Percentiles rank a stretch among this genome's conserved stretches.
phyloP scores from a whole-genome alignment of 1,140 invertebrate species.

The Musca vetustissima region DNA sequence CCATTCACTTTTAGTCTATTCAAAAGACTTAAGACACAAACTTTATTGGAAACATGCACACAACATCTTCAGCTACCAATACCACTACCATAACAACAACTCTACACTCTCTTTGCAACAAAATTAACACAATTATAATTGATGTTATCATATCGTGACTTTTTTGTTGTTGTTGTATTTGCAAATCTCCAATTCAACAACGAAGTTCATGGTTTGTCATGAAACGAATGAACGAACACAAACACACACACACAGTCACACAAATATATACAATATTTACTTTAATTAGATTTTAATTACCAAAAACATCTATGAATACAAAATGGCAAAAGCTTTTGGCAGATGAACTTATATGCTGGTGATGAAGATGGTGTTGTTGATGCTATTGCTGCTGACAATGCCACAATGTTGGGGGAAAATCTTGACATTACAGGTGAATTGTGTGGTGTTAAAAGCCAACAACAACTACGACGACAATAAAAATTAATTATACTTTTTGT shows the following conservation, averaged over 20 bases:
- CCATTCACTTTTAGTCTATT: too few relatives aligned
- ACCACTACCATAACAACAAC: too few relatives aligned
- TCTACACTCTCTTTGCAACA: background rate
- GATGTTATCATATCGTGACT: slow-evolving; percentile 4
- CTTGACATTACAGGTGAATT: background rate
- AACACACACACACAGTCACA: too few relatives aligned
- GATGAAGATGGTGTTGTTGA: background rate
- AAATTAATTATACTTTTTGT: background rate
- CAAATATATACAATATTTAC: background rate
- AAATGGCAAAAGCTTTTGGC: background rate
- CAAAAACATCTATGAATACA: background rate
- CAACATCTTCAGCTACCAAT: too few relatives aligned
- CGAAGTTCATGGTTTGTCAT: background rate
- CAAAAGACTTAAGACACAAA: too few relatives aligned
- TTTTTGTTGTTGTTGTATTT: background rate
- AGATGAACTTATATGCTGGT: background rate
- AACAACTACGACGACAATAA: background rate
- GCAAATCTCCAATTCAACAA: slow-evolving; percentile 1
- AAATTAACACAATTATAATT: background rate
- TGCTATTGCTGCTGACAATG: background rate
- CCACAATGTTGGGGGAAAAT: background rate
- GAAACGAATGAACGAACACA: background rate
- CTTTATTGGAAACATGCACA: too few relatives aligned
- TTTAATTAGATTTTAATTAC: slow-evolving; percentile 13
- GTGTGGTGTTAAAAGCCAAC: background rate